Evolutionary conservation across 1,140 invertebrate genomes (phyloP).

Genomic region (Ephestia elutella): DNA sequence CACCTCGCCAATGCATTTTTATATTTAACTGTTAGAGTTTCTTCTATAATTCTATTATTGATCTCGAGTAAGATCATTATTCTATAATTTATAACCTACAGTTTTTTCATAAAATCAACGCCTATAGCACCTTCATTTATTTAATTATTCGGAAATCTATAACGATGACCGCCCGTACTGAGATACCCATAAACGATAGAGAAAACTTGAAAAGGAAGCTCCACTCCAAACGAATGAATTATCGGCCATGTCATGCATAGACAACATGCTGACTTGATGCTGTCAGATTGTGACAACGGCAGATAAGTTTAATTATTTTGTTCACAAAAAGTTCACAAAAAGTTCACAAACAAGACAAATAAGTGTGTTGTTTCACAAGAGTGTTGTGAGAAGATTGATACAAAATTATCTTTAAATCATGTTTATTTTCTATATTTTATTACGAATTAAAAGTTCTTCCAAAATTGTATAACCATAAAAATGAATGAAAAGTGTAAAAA

Average conservation of each 20-base stretch:
- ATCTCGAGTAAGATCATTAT: constrained; percentile 99
- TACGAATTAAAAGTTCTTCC: too few relatives aligned
- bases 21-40: constrained; percentile 95
- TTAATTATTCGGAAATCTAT: constrained; percentile 56
- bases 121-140: constrained; percentile 73
- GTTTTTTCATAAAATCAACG: constrained; percentile 72
- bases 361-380: too few relatives aligned
- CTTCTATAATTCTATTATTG: constrained; percentile 98
- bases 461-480: background rate
- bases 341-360: too few relatives aligned
- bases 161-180: constrained; percentile 62
- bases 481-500: background rate
- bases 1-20: constrained; percentile 95
- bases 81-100: constrained; percentile 72
- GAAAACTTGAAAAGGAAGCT: constrained; percentile 50
- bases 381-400: too few relatives aligned
- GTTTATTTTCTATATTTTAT: too few relatives aligned
- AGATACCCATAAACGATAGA: constrained; percentile 61
- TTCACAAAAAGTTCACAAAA: too few relatives aligned
- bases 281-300: background rate
- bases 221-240: constrained; percentile 52
- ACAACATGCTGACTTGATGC: constrained; percentile 12
- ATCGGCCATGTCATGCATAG: constrained; percentile 57
- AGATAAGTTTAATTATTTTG: too few relatives aligned
- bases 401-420: too few relatives aligned